Base-by-base conservation (phyloP, 2,888 invertebrate genomes). In the Eulithis prunata region DNA sequence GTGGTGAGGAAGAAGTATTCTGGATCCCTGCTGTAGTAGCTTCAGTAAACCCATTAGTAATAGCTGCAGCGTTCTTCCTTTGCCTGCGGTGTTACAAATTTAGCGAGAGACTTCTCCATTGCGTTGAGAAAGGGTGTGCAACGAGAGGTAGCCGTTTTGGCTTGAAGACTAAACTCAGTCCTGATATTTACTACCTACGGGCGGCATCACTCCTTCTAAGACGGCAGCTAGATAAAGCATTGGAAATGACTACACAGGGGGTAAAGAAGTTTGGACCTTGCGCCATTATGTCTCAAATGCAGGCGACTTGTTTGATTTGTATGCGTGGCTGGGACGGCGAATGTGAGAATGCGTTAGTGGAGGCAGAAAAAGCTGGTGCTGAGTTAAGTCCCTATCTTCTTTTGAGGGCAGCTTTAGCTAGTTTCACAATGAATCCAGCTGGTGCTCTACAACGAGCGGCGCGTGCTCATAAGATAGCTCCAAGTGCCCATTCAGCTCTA, bases 31-130 rank as follows among this genome's bases (percentile, higher is more conserved):
- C 74, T 11, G 71, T 78, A 3, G 59, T 93, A 43, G 65, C 75
- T 62, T 66, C 74, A 21, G 66, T 76, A 14, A 86, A 90, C 70
- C 91, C 93, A 13, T 72, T 93, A 8, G 62, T 92, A 47, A 80
- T 90, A 41, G 82, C 91, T n/a, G 85, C 92, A 55, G 88, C 92
- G 4, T 91, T 93, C 70, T 92, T 93, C 71, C 80, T 93, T 41
- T 91, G 91, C 69, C 80, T 93, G 45, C 80, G 90, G 53, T 90
- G 91, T 68, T 92, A 80, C 70, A 81, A 79, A 61, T 87, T 93
- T 68, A 75, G 81, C 45, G 89, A 89, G 60, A 77, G 69, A 52
- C 72, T 92, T 51, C 71, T 91, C 47, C 71, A 78, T 41, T 93
- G 92, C 71, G 79, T 80, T 13, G 86, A 89, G 65, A 69, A 74